These are phyloP conservation scores for Entomobrya proxima DNA, from an alignment of 2,888 invertebrate genomes.

Conservation along the genomic window DNA sequence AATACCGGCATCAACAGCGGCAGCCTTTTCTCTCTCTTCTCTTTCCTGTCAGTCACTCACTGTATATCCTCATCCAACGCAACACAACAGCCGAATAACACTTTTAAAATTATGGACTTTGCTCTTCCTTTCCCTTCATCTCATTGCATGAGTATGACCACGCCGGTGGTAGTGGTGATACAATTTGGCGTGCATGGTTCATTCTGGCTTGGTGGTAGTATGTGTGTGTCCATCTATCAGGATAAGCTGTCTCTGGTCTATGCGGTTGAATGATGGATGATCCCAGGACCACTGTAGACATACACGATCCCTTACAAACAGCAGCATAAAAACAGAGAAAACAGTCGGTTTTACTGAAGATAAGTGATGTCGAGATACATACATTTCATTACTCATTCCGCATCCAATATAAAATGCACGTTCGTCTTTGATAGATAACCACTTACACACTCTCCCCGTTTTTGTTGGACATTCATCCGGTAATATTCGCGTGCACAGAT, in stretches of 20 bases:
- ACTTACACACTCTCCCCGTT: background rate
- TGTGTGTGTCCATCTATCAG: slow-evolving; percentile 64
- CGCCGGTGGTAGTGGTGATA: background rate
- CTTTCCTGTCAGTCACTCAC: slow-evolving; percentile 36
- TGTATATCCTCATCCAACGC: background rate
- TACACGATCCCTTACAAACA: background rate
- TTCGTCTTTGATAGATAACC: background rate
- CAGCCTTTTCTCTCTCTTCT: slow-evolving; percentile 12
- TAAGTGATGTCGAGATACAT: background rate
- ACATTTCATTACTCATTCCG: background rate
- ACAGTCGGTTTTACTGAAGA: background rate
- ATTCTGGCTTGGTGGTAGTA: background rate
- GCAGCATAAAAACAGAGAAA: background rate
- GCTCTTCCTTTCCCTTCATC: slow-evolving; percentile 8
- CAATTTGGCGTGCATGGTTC: slow-evolving; percentile 25
- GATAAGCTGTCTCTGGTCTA: slow-evolving; percentile 57
- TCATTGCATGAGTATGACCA: background rate
- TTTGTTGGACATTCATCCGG: slow-evolving; percentile 46
- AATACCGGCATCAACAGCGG: background rate
- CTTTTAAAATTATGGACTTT: slow-evolving; percentile 59
- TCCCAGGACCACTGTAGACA: slow-evolving; percentile 37
- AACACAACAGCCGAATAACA: background rate
- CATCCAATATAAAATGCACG: background rate
- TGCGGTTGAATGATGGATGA: slow-evolving; percentile 66
- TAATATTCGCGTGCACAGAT: slow-evolving; percentile 4